These are phyloP conservation scores for Silurus lanzhouensis DNA, from an alignment of 2,797 vertebrate genomes.

Conservation along the genomic window DNA sequence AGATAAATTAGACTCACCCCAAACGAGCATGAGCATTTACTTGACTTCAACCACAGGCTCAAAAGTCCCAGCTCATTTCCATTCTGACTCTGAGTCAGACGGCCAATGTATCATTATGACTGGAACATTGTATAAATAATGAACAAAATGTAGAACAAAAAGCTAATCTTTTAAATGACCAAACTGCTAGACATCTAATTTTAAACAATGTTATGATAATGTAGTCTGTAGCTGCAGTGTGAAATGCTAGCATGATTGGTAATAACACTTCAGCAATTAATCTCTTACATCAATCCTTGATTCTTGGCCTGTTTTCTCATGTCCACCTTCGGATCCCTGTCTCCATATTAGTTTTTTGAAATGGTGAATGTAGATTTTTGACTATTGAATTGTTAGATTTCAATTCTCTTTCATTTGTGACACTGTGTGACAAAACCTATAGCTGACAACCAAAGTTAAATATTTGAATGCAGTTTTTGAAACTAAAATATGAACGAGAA, in stretches of 20 bases:
- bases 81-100: not conserved
- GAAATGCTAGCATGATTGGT: not conserved
- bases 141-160: not conserved
- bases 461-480: not conserved
- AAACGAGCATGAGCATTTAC: not conserved
- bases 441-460: not conserved
- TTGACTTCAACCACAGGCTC: not conserved
- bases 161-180: not conserved
- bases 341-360: not conserved
- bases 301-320: not conserved
- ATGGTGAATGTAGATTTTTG: too few relatives aligned
- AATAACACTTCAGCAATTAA: not conserved
- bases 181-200: too few relatives aligned
- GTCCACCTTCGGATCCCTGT: not conserved
- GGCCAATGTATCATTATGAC: not conserved
- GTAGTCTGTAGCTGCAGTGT: not conserved
- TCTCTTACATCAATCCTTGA: not conserved
- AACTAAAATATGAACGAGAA: not conserved
- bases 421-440: not conserved
- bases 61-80: not conserved
- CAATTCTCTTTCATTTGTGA: not conserved
- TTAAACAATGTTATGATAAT: not conserved
- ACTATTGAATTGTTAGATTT: too few relatives aligned
- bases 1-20: not conserved
- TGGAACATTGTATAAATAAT: constrained; percentile 3